Conservation (phyloP, 2,797 vertebrate genomes). For the Sebastes alutus region DNA sequence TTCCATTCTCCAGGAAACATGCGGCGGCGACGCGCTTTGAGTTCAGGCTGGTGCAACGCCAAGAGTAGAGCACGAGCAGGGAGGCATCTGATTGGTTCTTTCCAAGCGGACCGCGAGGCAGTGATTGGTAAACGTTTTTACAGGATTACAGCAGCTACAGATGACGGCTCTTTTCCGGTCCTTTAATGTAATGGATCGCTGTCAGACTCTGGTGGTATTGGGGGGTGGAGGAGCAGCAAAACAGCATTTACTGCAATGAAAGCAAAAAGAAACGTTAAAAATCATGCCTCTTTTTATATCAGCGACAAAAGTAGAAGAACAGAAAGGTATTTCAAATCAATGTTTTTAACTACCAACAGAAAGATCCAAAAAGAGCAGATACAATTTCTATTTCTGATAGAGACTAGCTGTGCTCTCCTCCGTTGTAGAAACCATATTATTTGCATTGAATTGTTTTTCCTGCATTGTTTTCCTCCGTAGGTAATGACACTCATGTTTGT, state of each 20-base stretch:
- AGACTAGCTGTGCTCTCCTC: background rate
- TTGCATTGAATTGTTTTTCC: constrained; percentile 2
- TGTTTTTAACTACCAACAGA: background rate
- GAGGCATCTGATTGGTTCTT: too few species aligned
- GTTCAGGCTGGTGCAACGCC: too few species aligned
- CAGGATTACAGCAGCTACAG: too few species aligned
- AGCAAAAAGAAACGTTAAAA: background rate
- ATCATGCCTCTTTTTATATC: background rate
- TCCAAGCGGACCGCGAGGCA: too few species aligned
- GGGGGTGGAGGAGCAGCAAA: background rate
- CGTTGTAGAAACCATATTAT: background rate
- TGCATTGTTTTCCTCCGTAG: background rate
- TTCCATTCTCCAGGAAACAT: too few species aligned
- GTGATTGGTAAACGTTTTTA: too few species aligned
- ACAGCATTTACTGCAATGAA: background rate
- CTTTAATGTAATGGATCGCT: too few species aligned
- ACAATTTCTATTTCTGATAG: background rate
- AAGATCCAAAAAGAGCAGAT: background rate
- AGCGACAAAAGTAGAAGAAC: background rate
- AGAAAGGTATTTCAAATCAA: background rate
- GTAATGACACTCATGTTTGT: background rate
- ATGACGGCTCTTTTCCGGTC: too few species aligned
- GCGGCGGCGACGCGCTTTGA: too few species aligned
- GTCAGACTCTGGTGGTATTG: background rate
- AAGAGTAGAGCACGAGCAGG: too few species aligned